These are phyloP conservation scores for Graptemys geographica DNA, from an alignment of 2,797 vertebrate species.

Conservation along the genomic window DNA sequence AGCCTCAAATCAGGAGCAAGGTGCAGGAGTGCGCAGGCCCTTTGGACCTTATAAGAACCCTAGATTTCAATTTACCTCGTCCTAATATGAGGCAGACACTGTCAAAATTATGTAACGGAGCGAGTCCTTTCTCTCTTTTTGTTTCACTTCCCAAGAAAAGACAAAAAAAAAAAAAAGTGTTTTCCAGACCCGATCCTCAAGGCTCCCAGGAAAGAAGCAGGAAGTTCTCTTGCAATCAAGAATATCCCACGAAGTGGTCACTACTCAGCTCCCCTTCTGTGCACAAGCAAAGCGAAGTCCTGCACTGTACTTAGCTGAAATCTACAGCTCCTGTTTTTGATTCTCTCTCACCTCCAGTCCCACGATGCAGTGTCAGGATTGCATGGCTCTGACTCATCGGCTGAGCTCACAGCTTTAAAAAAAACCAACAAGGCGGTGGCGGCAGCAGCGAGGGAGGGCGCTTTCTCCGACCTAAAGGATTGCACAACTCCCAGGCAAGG, in stretches of 20 bases:
- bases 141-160: background rate
- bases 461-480: conserved; percentile 66
- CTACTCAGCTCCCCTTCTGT: background rate
- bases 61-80: conserved; percentile 47
- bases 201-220: conserved; percentile 17
- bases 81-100: background rate
- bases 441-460: conserved; percentile 64
- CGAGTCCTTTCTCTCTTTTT: background rate
- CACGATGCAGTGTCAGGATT: conserved; percentile 80
- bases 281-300: conserved; percentile 1
- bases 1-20: background rate
- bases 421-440: conserved; percentile 35
- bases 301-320: background rate
- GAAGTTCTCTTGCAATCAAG: conserved; percentile 62
- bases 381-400: conserved; percentile 82
- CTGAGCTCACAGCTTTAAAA: conserved; percentile 81
- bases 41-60: background rate
- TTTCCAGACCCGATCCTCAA: background rate
- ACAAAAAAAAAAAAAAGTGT: background rate
- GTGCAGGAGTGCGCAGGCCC: background rate
- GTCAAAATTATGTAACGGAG: background rate
- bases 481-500: conserved; percentile 75
- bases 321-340: conserved; percentile 6
- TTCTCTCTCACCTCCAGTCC: conserved; percentile 66
- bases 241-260: conserved; percentile 44